These are phyloP conservation scores for Paramormyrops kingsleyae DNA, from an alignment of 2,113 vertebrate genomes.

Conservation along the genomic window DNA sequence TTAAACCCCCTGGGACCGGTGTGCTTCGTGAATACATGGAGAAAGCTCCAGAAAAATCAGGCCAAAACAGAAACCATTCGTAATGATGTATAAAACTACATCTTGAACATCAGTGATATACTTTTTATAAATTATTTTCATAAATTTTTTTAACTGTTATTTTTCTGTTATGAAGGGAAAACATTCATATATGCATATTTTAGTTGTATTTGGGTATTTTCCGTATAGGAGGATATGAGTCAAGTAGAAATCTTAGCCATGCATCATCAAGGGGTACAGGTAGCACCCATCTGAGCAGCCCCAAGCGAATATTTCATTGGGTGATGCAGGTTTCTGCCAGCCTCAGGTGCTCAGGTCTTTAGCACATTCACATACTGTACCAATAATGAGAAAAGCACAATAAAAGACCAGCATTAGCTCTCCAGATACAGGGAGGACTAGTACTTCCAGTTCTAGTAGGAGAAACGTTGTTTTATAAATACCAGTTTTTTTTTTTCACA, in stretches of 20 bases:
- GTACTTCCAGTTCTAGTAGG: background rate
- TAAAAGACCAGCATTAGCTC: background rate
- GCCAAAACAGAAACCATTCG: background rate
- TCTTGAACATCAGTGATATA: background rate
- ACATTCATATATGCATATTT: background rate
- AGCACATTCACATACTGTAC: background rate
- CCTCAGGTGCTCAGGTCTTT: background rate
- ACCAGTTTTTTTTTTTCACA: background rate
- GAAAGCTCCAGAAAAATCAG: background rate
- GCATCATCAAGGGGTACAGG: background rate
- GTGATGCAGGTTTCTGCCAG: background rate
- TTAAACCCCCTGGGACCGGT: background rate
- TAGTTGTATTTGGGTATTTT: background rate
- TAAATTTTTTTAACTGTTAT: background rate
- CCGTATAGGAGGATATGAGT: background rate
- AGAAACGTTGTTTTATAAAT: background rate
- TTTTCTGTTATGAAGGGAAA: background rate
- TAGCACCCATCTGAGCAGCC: background rate
- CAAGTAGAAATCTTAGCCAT: background rate
- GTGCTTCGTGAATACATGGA: background rate
- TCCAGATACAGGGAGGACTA: background rate
- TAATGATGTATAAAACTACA: background rate
- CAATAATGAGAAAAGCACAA: background rate
- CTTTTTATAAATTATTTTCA: background rate
- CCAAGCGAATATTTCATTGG: background rate